Percentiles rank a stretch among this genome's conserved stretches.
phyloP scores from a whole-genome alignment of 2,797 vertebrate genomes.

The Clarias fuscus region DNA sequence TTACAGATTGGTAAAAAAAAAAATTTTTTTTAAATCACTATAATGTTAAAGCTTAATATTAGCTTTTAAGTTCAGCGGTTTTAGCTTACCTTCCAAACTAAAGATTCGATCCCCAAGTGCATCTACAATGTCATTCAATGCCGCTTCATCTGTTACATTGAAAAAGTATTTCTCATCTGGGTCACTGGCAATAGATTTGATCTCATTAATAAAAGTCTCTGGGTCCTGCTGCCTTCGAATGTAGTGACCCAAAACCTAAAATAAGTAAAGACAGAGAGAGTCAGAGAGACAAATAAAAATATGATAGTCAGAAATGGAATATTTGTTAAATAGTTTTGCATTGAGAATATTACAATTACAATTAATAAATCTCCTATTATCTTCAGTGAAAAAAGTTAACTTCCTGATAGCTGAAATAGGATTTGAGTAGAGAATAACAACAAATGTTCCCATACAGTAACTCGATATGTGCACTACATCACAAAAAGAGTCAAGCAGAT shows the following conservation, averaged over 20 bases:
- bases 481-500: slow-evolving; percentile 19
- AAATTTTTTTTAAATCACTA: neutral
- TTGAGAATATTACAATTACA: neutral
- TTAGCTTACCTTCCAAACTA: slow-evolving; percentile 85
- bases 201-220: slow-evolving; percentile 88
- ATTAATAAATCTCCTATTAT: neutral
- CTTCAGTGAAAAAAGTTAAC: neutral
- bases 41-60: too few relatives aligned
- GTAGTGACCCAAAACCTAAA: slow-evolving; percentile 92
- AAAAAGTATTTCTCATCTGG: slow-evolving; percentile 94
- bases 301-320: neutral
- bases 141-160: slow-evolving; percentile 93
- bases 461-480: slow-evolving; percentile 32
- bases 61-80: neutral
- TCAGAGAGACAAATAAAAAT: slow-evolving; percentile 31
- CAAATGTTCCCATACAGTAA: slow-evolving; percentile 30
- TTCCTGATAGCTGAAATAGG: neutral
- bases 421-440: neutral
- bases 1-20: neutral
- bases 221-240: slow-evolving; percentile 91
- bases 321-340: neutral
- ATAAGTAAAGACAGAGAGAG: neutral
- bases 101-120: slow-evolving; percentile 93
- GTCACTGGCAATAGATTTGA: slow-evolving; percentile 91
- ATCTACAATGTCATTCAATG: slow-evolving; percentile 93